phyloP scores from a whole-genome alignment of 2,888 invertebrate genomes.

The Agonopterix arenella region DNA sequence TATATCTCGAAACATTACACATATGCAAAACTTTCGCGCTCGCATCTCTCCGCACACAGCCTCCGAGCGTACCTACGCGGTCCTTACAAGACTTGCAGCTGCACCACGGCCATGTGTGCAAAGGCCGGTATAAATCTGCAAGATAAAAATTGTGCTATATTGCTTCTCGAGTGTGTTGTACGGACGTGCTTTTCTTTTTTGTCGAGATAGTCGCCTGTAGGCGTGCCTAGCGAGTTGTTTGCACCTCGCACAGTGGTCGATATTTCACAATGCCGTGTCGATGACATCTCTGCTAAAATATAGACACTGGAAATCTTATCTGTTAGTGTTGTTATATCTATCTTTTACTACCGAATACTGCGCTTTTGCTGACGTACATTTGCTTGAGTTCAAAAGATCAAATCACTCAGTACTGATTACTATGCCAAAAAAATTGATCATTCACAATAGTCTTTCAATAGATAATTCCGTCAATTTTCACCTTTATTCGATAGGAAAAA shows the following conservation, averaged over 20 bases:
- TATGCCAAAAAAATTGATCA: too few species aligned
- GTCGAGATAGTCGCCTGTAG: slow-evolving; percentile 56
- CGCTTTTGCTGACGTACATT: too few species aligned
- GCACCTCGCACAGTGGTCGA: slow-evolving; percentile 72
- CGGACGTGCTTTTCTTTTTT: slow-evolving; percentile 52
- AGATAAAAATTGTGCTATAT: slow-evolving; percentile 74
- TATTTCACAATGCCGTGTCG: slow-evolving; percentile 60
- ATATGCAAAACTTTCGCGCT: slow-evolving; percentile 75
- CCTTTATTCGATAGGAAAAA: background rate
- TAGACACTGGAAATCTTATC: slow-evolving; percentile 17
- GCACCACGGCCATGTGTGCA: slow-evolving; percentile 28
- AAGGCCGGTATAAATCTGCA: slow-evolving; percentile 61
- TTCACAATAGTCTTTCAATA: too few species aligned
- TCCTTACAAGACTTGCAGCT: slow-evolving; percentile 17
- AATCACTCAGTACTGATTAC: too few species aligned
- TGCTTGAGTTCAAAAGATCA: too few species aligned
- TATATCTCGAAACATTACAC: slow-evolving; percentile 77
- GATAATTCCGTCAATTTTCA: background rate
- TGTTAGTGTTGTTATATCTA: slow-evolving; percentile 6
- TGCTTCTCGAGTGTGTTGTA: slow-evolving; percentile 42
- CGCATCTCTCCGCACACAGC: slow-evolving; percentile 49
- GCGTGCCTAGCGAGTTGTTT: slow-evolving; percentile 72
- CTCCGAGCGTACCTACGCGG: slow-evolving; percentile 25
- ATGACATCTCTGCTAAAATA: slow-evolving; percentile 44
- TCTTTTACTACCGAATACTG: background rate